Base-by-base conservation (phyloP, 2,113 vertebrate genomes). In the Peucedramus taeniatus region DNA sequence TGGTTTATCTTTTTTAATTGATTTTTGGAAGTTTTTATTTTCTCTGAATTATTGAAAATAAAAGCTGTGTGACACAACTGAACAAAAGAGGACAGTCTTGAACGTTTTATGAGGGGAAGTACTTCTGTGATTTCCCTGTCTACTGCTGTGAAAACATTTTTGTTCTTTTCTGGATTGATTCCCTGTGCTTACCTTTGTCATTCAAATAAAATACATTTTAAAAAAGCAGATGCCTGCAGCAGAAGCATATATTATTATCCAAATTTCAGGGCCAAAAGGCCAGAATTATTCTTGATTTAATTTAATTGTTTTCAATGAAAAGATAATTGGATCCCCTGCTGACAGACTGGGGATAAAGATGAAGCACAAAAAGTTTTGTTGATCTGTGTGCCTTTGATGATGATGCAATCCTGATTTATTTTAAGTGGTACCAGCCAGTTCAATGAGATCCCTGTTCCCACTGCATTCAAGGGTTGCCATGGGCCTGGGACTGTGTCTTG, bases 181-280 rank as follows among this genome's bases (percentile, higher is more conserved):
- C 21, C 26, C 26, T 60, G 3, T 80, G 40, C 47, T 93, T 63
- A 65, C 26, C 59, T 87, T 79, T 90, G 45, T 68, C 75, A 80
- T 83, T 87, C 50, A 90, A 91, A 88, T 66, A 87, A 87, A 96
- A 94, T 56, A 45, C 54, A 70, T 69, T 49, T 70, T 89, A 21
- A 30, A 33, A 56, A 87, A 83, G 33, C 42, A 94, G 81, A 69
- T 70, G 26, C 78, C 83, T 85, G 40, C 74, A 82, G 47, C 2
- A 11, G 60, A 92, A 92, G 53, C 2, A 11, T 40, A 28, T 56
- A 54, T 37, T 88, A 24, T 74, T 90, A 30, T 42, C 28, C 24
- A 59, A 51, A 88, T 91, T 76, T 84, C 83, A 71, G 4, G 9
- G 60, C 24, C 42, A 69, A 87, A 91, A 71, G 33, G 37, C 39